These are phyloP conservation scores for Rhorus exstirpatorius DNA, from an alignment of 2,888 invertebrate species.

Conservation along the genomic window DNA sequence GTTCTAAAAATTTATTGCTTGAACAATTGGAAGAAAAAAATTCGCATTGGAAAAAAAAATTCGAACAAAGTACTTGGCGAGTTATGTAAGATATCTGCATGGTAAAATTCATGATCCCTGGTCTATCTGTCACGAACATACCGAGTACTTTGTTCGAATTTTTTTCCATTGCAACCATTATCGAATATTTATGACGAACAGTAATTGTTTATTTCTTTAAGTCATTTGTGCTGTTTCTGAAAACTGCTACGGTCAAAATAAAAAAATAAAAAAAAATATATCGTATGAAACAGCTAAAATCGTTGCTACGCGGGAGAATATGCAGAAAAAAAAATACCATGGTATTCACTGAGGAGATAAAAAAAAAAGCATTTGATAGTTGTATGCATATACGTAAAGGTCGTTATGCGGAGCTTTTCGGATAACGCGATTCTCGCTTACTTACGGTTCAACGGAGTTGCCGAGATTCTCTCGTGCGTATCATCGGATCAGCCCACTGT, in stretches of 20 bases:
- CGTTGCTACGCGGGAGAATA: not conserved
- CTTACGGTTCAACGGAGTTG: constrained; percentile 59
- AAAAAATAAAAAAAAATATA: not conserved
- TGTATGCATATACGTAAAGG: constrained; percentile 13
- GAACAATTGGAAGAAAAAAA: too few relatives aligned
- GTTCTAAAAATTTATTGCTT: too few relatives aligned
- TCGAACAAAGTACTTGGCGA: too few relatives aligned
- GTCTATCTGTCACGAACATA: too few relatives aligned
- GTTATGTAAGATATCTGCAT: too few relatives aligned
- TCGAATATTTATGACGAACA: too few relatives aligned
- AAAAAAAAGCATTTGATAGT: not conserved
- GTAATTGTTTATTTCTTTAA: too few relatives aligned
- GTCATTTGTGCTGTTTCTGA: too few relatives aligned
- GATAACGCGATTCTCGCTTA: constrained; percentile 59
- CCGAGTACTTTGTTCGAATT: too few relatives aligned
- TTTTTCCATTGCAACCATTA: not conserved
- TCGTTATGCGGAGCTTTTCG: constrained; percentile 40
- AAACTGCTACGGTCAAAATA: too few relatives aligned
- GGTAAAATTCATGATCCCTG: too few relatives aligned
- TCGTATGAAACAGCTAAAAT: not conserved
- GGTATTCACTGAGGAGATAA: not conserved
- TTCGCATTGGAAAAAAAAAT: too few relatives aligned
- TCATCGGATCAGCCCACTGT: constrained; percentile 60
- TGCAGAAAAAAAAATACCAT: constrained; percentile 20
- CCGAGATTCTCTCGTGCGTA: constrained; percentile 62